Evolutionary conservation across 2,888 invertebrate species (phyloP).

Genomic region (Octodonta nipae): DNA sequence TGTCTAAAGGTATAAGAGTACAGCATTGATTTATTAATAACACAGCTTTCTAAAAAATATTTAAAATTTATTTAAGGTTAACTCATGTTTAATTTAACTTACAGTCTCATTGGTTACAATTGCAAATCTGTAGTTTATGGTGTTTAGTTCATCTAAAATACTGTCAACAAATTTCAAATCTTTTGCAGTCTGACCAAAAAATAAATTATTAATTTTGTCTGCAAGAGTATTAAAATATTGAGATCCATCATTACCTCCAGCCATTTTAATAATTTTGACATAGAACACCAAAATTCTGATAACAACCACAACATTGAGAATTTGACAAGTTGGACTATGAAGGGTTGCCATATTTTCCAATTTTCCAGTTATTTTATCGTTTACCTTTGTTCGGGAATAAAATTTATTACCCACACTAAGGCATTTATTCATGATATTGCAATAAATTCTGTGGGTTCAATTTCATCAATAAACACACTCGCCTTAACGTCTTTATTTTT

Average conservation of each 20-base stretch:
- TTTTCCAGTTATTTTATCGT: too few species aligned
- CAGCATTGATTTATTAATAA: slow-evolving; percentile 32
- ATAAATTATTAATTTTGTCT: slow-evolving; percentile 27
- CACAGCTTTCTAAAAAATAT: slow-evolving; percentile 29
- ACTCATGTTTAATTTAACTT: slow-evolving; percentile 11
- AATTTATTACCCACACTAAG: too few species aligned
- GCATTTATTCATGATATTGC: too few species aligned
- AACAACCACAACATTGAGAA: too few species aligned
- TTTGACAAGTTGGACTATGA: too few species aligned
- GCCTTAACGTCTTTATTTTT: too few species aligned
- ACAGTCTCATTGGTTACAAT: slow-evolving; percentile 28
- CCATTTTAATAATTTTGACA: slow-evolving; percentile 12
- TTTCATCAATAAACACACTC: too few species aligned
- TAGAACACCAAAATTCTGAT: too few species aligned
- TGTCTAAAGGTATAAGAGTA: slow-evolving; percentile 33
- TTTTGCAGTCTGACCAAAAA: slow-evolving; percentile 24
- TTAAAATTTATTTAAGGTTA: slow-evolving; percentile 5
- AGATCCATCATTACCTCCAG: slow-evolving; percentile 16
- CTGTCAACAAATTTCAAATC: too few species aligned
- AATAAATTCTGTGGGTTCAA: too few species aligned
- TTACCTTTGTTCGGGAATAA: too few species aligned
- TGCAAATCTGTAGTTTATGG: slow-evolving; percentile 42
- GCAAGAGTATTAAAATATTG: slow-evolving; percentile 26
- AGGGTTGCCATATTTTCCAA: too few species aligned
- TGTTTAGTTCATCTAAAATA: slow-evolving; percentile 49